These are phyloP conservation scores for Lagodon rhomboides DNA, from an alignment of 2,797 vertebrate genomes.

Conservation along the genomic window DNA sequence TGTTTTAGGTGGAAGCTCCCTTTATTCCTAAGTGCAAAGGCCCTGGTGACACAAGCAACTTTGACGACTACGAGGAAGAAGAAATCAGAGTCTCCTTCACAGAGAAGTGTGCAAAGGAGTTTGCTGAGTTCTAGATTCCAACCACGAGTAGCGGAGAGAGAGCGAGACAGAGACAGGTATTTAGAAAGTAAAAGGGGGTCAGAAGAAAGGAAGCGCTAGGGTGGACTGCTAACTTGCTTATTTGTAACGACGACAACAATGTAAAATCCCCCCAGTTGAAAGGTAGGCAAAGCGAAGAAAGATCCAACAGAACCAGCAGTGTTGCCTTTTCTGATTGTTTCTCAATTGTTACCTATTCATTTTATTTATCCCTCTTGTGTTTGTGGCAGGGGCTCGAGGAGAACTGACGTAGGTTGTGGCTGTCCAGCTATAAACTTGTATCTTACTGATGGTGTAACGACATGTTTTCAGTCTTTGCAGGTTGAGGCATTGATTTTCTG, in stretches of 20 bases:
- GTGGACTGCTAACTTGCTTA: conserved; percentile 85
- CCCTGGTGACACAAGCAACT: conserved; percentile 96
- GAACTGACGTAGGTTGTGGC: conserved; percentile 65
- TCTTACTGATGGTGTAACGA: conserved; percentile 75
- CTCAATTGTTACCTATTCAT: conserved; percentile 84
- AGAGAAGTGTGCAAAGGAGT: conserved; percentile 97
- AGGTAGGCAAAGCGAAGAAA: conserved; percentile 75
- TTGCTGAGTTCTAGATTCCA: conserved; percentile 92
- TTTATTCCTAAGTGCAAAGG: conserved; percentile 98
- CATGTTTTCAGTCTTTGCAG: conserved; percentile 76
- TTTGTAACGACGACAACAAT: conserved; percentile 82
- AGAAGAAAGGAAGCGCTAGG: conserved; percentile 69
- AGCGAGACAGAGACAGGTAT: conserved; percentile 63
- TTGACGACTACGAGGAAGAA: conserved; percentile 96
- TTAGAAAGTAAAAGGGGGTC: conserved; percentile 71
- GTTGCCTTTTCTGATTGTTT: conserved; percentile 88
- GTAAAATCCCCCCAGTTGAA: conserved; percentile 72
- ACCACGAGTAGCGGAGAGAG: conserved; percentile 68
- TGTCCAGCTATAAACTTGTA: conserved; percentile 70
- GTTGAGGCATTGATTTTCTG: conserved; percentile 75
- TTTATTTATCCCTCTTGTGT: conserved; percentile 81
- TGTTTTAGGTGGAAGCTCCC: conserved; percentile 91
- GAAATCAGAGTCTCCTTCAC: conserved; percentile 94
- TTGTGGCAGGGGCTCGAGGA: conserved; percentile 73
- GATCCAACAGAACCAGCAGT: conserved; percentile 87